Conservation (phyloP, 2,797 vertebrate genomes). For the Onychomys torridus region DNA sequence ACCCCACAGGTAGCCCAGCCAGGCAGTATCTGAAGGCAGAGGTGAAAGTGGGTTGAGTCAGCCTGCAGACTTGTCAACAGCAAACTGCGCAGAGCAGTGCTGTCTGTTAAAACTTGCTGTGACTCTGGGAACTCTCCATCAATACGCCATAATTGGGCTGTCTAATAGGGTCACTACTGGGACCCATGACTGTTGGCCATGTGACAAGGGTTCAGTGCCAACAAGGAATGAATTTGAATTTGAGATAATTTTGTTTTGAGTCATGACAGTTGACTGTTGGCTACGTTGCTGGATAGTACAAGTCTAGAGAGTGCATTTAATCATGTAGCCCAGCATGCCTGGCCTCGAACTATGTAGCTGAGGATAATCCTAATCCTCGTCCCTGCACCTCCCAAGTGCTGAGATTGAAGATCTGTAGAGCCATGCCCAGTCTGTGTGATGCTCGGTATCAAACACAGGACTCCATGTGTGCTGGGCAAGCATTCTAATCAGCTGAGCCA, state of each 20-base stretch:
- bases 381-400: neutral
- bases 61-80: fast-evolving
- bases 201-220: neutral
- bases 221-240: neutral
- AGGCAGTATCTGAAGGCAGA: slow-evolving; percentile 93
- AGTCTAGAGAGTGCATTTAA: fast-evolving
- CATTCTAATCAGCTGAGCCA: neutral
- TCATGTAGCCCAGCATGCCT: neutral
- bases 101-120: fast-evolving
- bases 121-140: fast-evolving
- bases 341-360: neutral
- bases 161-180: fast-evolving
- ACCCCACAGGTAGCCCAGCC: slow-evolving; percentile 95
- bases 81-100: fast-evolving
- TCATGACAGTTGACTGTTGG: neutral
- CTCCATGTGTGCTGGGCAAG: neutral
- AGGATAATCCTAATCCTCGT: neutral
- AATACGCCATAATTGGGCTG: neutral
- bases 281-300: neutral
- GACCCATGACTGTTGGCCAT: fast-evolving
- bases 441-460: neutral
- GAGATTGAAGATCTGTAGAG: neutral
- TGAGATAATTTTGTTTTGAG: neutral
- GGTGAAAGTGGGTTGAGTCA: fast-evolving
- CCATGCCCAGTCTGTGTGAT: neutral